These are phyloP conservation scores for Andrena praecox DNA, from an alignment of 2,888 invertebrate species.

Conservation along the genomic window DNA sequence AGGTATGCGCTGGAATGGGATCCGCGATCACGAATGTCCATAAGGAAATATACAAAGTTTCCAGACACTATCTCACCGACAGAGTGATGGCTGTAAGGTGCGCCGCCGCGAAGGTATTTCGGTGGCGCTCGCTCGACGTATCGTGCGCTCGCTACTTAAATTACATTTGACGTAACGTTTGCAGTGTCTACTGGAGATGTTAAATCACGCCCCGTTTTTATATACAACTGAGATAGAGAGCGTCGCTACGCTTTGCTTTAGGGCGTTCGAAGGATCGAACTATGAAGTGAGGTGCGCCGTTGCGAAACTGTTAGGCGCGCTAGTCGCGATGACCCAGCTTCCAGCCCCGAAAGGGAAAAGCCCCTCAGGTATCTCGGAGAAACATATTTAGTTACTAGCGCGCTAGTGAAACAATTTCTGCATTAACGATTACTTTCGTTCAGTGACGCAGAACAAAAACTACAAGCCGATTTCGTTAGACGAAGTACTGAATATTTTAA, in stretches of 20 bases:
- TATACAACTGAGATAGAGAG: slow-evolving; percentile 96
- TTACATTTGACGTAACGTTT: slow-evolving; percentile 62
- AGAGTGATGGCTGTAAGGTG: slow-evolving; percentile 96
- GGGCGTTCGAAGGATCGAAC: slow-evolving; percentile 96
- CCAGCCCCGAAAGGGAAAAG: slow-evolving; percentile 86
- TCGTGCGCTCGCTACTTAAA: neutral
- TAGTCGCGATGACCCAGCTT: slow-evolving; percentile 94
- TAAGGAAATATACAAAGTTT: slow-evolving; percentile 96
- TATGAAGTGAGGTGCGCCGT: slow-evolving; percentile 97
- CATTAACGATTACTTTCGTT: slow-evolving; percentile 58
- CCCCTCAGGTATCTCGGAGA: slow-evolving; percentile 82
- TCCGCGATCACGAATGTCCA: slow-evolving; percentile 94
- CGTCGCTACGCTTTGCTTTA: slow-evolving; percentile 95
- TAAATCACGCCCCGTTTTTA: slow-evolving; percentile 93
- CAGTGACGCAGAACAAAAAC: slow-evolving; percentile 88
- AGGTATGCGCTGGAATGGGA: slow-evolving; percentile 97
- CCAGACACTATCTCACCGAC: slow-evolving; percentile 95
- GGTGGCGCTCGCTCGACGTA: neutral
- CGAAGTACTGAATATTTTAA: slow-evolving; percentile 95
- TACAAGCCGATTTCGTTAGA: slow-evolving; percentile 92
- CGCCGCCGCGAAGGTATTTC: slow-evolving; percentile 92
- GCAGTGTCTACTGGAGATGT: slow-evolving; percentile 94
- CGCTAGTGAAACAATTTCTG: neutral
- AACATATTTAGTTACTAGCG: neutral
- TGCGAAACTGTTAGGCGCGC: slow-evolving; percentile 95